Base-by-base conservation (phyloP, 2,797 vertebrate species). In the Threskiornis aethiopicus region DNA sequence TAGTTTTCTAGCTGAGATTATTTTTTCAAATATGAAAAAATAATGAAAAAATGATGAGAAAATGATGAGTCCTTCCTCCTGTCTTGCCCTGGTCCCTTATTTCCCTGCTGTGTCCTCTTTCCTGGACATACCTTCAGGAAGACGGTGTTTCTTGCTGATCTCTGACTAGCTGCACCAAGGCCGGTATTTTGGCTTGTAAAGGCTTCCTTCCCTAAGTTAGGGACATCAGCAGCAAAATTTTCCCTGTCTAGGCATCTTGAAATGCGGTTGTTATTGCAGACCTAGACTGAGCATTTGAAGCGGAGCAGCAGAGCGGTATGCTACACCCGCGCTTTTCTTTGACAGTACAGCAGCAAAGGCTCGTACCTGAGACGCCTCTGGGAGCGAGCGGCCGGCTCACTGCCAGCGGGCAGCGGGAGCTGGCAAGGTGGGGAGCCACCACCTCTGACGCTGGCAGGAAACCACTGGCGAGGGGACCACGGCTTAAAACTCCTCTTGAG, bases 341-440 rank as follows among this genome's bases (percentile, higher is more conserved):
- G 59, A 26, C 58, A 88, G 37, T 16, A 29, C n/a, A 72, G 35
- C 76, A 89, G 67, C 69, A 41, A n/a, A 70, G 31, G 11, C 13
- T 13, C 22, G 25, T 25, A 6, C 9, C 41, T 26, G 59, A 35
- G 59, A 41, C 42, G 35, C 28, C 72, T 33, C n/a, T 3, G 3
- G 52, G 37, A 87, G 41, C 0, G 0, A 59, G 57, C 8, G 6
- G 57, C 55, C 2, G 0, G 55, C 59, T 61, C 71, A 65, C 85
- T 42, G 66, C 52, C 58, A 26, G 39, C 0, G 2, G 54, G 41
- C 46, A 72, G 67, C 16, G 11, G 67, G 75, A 73, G 73, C 66
- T 61, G 44, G 31, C 49, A 37, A 41, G 33, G 51, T 65, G 1
- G 0, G 72, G 52, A 91, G 41, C 31, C 64, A 25, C 33, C 49